Evolutionary conservation across 2,797 vertebrate genomes (phyloP).

Genomic region (Hapalemur alaotrensis): DNA sequence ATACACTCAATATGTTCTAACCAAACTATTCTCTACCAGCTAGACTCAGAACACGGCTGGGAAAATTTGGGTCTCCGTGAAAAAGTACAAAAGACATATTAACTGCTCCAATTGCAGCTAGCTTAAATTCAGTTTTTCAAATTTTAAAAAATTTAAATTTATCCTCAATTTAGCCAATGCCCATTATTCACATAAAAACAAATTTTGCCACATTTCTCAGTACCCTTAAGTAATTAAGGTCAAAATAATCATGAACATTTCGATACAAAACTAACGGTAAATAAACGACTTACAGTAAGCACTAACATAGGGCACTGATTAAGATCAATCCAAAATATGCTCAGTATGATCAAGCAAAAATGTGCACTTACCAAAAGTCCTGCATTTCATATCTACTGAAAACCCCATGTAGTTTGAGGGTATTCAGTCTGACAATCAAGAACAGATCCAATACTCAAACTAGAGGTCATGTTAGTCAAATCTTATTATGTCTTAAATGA

Average conservation of each 20-base stretch:
- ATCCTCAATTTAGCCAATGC: not conserved
- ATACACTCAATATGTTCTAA: not conserved
- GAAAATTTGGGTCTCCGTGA: not conserved
- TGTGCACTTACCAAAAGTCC: not conserved
- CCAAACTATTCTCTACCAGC: not conserved
- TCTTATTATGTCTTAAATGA: not conserved
- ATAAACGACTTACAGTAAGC: not conserved
- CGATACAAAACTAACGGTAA: not conserved
- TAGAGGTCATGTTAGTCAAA: not conserved
- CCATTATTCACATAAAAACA: not conserved
- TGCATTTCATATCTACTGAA: not conserved
- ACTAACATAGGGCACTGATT: not conserved
- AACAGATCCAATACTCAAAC: not conserved
- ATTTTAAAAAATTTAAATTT: conserved; percentile 29
- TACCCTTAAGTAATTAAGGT: not conserved
- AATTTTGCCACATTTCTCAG: not conserved
- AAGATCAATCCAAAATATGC: not conserved
- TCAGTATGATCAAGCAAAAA: not conserved
- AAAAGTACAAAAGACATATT: not conserved
- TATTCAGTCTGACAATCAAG: not conserved
- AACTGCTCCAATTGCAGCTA: not conserved
- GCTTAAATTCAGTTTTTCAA: not conserved
- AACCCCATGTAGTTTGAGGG: not conserved
- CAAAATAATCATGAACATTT: not conserved
- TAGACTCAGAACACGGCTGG: not conserved